Conservation (phyloP, 2,113 vertebrate genomes). For the Cyanoderma ruficeps region DNA sequence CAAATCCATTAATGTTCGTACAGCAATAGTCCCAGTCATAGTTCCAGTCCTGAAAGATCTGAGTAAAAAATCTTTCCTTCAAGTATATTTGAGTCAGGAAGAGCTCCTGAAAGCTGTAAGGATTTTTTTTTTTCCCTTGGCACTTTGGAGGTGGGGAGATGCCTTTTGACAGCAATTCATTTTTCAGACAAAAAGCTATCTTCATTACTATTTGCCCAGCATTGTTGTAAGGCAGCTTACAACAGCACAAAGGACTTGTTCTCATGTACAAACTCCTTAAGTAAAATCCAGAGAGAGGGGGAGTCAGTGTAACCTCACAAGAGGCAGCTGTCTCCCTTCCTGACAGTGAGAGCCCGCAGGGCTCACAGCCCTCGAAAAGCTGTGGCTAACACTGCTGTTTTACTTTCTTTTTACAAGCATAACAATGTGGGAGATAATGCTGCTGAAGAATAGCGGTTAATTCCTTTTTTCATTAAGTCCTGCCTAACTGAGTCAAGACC, state of each 20-base stretch:
- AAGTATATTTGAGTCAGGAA: not conserved
- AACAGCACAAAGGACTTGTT: not conserved
- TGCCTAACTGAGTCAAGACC: not conserved
- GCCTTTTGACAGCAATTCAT: not conserved
- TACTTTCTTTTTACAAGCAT: not conserved
- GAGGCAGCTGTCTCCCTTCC: not conserved
- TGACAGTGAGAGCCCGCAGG: not conserved
- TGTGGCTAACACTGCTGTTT: not conserved
- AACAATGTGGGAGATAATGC: not conserved
- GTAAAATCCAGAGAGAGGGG: not conserved
- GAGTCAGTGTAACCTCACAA: not conserved
- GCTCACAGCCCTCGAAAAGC: not conserved
- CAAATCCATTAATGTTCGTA: not conserved
- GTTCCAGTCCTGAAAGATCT: not conserved
- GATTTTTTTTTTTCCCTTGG: not conserved
- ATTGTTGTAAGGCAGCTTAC: not conserved
- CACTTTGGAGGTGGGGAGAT: not conserved
- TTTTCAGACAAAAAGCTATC: not conserved
- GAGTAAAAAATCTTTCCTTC: not conserved
- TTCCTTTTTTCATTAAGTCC: not conserved
- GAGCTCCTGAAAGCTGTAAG: not conserved
- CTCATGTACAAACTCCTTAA: not conserved
- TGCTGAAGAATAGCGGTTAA: not conserved
- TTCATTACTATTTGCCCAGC: not conserved
- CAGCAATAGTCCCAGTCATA: not conserved